Evolutionary conservation across 2,797 vertebrate genomes (phyloP).

Genomic region (Premnoplex brunnescens): DNA sequence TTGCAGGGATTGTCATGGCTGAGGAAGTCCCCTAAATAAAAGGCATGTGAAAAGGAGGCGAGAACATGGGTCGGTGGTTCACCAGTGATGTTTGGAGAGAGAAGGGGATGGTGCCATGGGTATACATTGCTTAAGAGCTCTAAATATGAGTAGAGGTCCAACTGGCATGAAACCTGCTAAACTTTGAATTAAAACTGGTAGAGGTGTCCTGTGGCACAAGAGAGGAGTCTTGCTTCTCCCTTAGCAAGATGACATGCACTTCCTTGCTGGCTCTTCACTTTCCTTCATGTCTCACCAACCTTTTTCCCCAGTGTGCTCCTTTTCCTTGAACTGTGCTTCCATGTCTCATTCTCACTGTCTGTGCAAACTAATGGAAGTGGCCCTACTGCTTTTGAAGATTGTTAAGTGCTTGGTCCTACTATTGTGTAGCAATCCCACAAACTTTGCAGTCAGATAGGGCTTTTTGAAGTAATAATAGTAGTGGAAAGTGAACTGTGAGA

Average conservation of each 20-base stretch:
- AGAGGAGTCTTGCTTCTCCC: not conserved
- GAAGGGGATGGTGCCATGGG: not conserved
- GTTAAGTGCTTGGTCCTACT: not conserved
- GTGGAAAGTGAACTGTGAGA: not conserved
- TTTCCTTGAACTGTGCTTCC: not conserved
- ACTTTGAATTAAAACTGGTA: not conserved
- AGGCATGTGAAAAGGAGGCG: not conserved
- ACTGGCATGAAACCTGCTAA: not conserved
- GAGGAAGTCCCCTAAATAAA: not conserved
- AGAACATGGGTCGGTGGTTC: not conserved
- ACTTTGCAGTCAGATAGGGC: not conserved
- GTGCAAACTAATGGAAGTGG: not conserved
- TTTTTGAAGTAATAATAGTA: not conserved
- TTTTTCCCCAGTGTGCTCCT: not conserved
- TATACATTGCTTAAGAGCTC: not conserved
- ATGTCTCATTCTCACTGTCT: not conserved
- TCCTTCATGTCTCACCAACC: not conserved
- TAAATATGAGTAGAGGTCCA: not conserved
- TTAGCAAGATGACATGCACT: accelerated
- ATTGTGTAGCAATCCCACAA: not conserved
- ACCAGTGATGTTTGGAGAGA: not conserved
- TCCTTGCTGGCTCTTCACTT: not conserved
- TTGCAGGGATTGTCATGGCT: not conserved
- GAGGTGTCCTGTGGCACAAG: not conserved
- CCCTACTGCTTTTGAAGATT: not conserved